Base-by-base conservation (phyloP, 2,113 vertebrate species). In the Aegotheles bennettii region DNA sequence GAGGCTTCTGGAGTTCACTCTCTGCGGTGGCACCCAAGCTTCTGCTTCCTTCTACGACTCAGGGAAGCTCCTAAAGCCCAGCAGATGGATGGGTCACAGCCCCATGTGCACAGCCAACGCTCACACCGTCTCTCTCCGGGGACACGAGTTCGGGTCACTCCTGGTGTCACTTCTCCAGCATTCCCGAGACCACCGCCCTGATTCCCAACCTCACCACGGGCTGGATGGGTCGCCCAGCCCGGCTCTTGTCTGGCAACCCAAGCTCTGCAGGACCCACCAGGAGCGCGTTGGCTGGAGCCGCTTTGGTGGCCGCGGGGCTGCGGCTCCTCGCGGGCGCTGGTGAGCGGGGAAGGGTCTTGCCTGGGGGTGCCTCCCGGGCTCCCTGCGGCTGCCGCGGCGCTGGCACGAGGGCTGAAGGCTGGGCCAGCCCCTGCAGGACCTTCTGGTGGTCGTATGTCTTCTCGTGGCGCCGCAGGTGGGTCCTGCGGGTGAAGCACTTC, bases 381-480 rank as follows among this genome's bases (percentile, higher is more conserved):
- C 16, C 14, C 11, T 20, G 61, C 18, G 40, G 68, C 28, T 33
- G 70, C 36, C 5, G n/a, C 3, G 50, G 7, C 0, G 8, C 9
- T 2, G 56, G 63, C 19, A 2, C 1, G 4, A 7, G 4, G 60
- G 92, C 96, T 59, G 95, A 3, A 13, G 50, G 13, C n/a, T n/a
- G 13, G 50, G 25, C 13, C 36, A 6, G 31, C 50, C 74, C n/a
- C n/a, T n/a, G n/a, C n/a, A 68, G 82, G 88, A 95, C 91, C 70
- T 70, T 94, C 91, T 97, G 95, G 13, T 97, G 95, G 7, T 96
- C 73, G 20, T 98, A 97, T 60, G 97, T 98, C 71, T 97, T 93
- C 96, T 98, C 59, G 90, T 98, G 98, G 77, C 97, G 97, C 74
- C 38, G 26, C 24, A 98, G 97, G 93, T 97, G 97, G 3, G 67